These are phyloP conservation scores for Eutolmus rufibarbis DNA, from an alignment of 2,888 invertebrate genomes.

Conservation along the genomic window DNA sequence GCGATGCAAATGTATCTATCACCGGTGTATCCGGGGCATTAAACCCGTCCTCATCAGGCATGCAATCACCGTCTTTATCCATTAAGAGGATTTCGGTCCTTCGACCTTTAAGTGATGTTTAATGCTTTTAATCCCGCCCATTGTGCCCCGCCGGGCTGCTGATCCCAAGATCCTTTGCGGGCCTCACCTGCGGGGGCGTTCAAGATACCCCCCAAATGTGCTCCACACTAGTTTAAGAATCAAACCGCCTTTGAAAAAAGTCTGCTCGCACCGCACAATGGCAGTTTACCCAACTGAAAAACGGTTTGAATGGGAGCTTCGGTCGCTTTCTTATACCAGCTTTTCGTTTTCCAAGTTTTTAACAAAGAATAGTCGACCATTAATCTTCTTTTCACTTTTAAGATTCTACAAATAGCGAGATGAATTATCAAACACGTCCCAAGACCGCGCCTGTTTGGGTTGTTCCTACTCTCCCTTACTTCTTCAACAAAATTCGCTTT, in stretches of 20 bases:
- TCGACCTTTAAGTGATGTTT: neutral
- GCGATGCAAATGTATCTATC: neutral
- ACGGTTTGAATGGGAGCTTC: constrained; percentile 21
- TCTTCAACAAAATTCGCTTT: neutral
- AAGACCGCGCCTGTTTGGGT: neutral
- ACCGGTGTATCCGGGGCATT: neutral
- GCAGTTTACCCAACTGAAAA: constrained; percentile 21
- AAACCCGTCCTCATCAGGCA: neutral
- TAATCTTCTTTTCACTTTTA: constrained; percentile 37
- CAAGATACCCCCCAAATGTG: neutral
- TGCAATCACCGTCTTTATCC: neutral
- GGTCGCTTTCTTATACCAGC: constrained; percentile 10
- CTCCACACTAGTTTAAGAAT: constrained; percentile 13
- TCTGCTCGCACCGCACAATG: neutral
- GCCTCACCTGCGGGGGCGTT: neutral
- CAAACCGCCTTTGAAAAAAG: constrained; percentile 1
- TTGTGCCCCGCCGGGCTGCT: neutral
- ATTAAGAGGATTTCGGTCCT: neutral
- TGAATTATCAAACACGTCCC: constrained; percentile 12
- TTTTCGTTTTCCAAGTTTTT: constrained; percentile 37
- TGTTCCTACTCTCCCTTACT: neutral
- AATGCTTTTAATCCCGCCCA: neutral
- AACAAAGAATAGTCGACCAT: constrained; percentile 33
- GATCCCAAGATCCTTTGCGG: neutral
- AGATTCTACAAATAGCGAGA: constrained; percentile 22